phyloP scores from a whole-genome alignment of 2,888 invertebrate genomes.

The Lepeophtheirus nordmannii region DNA sequence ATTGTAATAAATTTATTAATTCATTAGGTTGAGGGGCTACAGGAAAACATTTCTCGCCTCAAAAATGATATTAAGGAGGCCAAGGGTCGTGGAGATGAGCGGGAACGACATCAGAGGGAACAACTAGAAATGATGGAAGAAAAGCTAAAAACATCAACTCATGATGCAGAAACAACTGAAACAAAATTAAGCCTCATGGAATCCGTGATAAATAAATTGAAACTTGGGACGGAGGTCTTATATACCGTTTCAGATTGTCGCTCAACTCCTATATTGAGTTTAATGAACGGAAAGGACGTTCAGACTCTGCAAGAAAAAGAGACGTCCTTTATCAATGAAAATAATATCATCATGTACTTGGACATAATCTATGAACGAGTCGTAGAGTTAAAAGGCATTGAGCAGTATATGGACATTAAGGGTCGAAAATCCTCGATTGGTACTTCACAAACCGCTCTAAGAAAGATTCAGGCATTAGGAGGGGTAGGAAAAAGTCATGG shows the following conservation, averaged over 20 bases:
- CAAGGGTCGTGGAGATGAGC: conserved; percentile 35
- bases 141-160: conserved; percentile 40
- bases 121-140: conserved; percentile 37
- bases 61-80: conserved; percentile 50
- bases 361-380: conserved; percentile 63
- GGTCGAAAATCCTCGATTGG: not conserved
- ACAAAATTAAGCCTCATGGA: conserved; percentile 34
- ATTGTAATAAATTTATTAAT: too few species aligned
- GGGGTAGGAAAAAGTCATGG: not conserved
- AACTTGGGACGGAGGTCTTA: conserved; percentile 15
- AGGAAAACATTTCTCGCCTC: conserved; percentile 49
- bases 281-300: conserved; percentile 9
- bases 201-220: conserved; percentile 22
- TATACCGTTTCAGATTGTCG: conserved; percentile 15
- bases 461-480: not conserved
- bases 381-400: conserved; percentile 46
- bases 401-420: conserved; percentile 34
- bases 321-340: conserved; percentile 42
- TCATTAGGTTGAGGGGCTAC: conserved; percentile 47
- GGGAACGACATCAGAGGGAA: conserved; percentile 25
- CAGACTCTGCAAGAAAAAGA: conserved; percentile 18
- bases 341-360: conserved; percentile 64
- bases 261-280: conserved; percentile 27
- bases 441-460: not conserved
- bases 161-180: conserved; percentile 30